Evolutionary conservation across 2,888 invertebrate species (phyloP).

Genomic region (Parascotia fuliginaria): DNA sequence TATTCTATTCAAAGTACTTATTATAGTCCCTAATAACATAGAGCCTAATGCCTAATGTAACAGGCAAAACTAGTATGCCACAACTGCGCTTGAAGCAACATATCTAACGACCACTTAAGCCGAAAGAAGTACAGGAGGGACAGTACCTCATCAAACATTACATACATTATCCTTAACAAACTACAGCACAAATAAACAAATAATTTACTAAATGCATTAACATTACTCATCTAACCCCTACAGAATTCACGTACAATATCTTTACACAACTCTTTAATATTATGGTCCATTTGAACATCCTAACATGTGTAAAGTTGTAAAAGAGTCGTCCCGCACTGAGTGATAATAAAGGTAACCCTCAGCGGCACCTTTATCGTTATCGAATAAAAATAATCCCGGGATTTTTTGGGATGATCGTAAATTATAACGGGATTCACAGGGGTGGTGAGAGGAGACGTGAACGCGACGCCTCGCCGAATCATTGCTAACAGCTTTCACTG

Average conservation of each 20-base stretch:
- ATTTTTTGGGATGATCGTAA: slow-evolving; percentile 85
- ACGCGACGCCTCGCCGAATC: slow-evolving; percentile 38
- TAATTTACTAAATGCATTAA: background rate
- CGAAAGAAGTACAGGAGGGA: too few relatives aligned
- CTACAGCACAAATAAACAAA: background rate
- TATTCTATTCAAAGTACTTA: too few relatives aligned
- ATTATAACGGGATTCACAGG: slow-evolving; percentile 79
- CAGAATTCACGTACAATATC: slow-evolving; percentile 7
- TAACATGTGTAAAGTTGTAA: slow-evolving; percentile 80
- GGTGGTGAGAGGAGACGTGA: slow-evolving; percentile 57
- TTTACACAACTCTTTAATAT: slow-evolving; percentile 39
- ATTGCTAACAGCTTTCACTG: slow-evolving; percentile 47
- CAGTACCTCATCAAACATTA: too few relatives aligned
- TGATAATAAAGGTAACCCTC: slow-evolving; percentile 85
- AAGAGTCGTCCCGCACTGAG: slow-evolving; percentile 76
- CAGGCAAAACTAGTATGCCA: too few relatives aligned
- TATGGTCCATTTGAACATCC: slow-evolving; percentile 53
- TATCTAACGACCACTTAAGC: too few relatives aligned
- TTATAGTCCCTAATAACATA: too few relatives aligned
- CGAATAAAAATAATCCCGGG: slow-evolving; percentile 85
- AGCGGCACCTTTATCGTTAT: slow-evolving; percentile 84
- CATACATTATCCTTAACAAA: too few relatives aligned
- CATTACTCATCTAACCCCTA: background rate
- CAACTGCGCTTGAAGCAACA: too few relatives aligned
- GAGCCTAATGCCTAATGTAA: too few relatives aligned